A percentile compares a stretch with the other conserved stretches of the same genome.
Conservation (phyloP, 2,888 invertebrate genomes). For the Pristionchus japonicus region DNA sequence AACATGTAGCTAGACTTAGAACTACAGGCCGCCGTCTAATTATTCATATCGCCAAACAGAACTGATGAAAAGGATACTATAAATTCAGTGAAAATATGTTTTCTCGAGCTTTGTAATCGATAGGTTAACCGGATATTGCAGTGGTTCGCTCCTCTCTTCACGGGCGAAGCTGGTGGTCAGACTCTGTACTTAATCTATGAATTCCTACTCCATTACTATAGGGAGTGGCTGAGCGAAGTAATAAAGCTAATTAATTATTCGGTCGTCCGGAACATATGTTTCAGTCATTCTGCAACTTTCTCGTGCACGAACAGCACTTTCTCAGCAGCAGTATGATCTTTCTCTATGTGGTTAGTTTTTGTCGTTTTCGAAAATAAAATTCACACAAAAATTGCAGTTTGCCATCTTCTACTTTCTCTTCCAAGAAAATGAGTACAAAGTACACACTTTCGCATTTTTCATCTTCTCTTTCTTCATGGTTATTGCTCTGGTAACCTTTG, state of each 20-base stretch:
- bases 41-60: neutral
- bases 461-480: neutral
- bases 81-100: too few relatives aligned
- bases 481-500: neutral
- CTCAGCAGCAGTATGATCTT: neutral
- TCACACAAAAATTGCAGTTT: neutral
- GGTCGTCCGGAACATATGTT: neutral
- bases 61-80: neutral
- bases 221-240: neutral
- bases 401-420: neutral
- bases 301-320: neutral
- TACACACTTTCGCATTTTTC: neutral
- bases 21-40: too few relatives aligned
- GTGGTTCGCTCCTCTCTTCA: neutral
- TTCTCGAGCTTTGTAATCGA: too few relatives aligned
- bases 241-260: too few relatives aligned
- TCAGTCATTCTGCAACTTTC: neutral
- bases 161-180: neutral
- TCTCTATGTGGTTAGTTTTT: neutral
- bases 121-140: neutral
- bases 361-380: neutral
- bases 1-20: too few relatives aligned
- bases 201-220: neutral
- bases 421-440: neutral
- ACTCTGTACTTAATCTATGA: neutral